Percentiles rank a stretch among this genome's conserved stretches.
These are phyloP conservation scores for Beroe ovata DNA, from an alignment of 37 sponge, comb jelly and placozoan genomes.

Conservation along the genomic window DNA sequence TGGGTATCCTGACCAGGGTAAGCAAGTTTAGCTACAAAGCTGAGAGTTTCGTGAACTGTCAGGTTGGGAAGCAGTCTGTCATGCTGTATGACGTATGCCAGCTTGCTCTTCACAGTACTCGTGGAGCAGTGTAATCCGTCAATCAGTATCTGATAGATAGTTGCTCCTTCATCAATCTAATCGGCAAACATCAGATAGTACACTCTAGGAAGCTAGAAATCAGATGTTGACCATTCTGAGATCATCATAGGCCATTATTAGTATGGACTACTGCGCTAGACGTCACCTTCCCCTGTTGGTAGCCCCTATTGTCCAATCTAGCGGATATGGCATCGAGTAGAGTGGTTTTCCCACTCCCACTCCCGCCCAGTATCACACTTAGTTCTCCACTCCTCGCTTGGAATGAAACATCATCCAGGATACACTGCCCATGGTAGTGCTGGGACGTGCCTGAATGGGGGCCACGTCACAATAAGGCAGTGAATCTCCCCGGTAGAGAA, in stretches of 20 bases:
- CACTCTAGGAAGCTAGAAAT: too few relatives aligned
- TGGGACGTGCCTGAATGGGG: too few relatives aligned
- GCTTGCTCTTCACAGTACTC: slow-evolving; percentile 32
- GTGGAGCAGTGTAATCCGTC: slow-evolving; percentile 18
- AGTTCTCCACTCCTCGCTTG: slow-evolving; percentile 37
- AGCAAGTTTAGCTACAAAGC: slow-evolving; percentile 58
- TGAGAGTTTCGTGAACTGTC: slow-evolving; percentile 14
- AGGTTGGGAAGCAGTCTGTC: slow-evolving; percentile 55
- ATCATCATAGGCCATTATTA: too few relatives aligned
- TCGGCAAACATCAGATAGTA: too few relatives aligned
- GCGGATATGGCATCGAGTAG: slow-evolving; percentile 31
- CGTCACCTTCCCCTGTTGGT: slow-evolving; percentile 42
- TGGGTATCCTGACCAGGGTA: slow-evolving; percentile 29
- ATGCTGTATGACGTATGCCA: slow-evolving; percentile 58
- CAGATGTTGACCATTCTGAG: too few relatives aligned
- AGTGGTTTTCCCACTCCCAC: slow-evolving; percentile 63
- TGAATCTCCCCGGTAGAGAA: too few relatives aligned
- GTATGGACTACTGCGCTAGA: too few relatives aligned
- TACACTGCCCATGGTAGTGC: slow-evolving; percentile 17
- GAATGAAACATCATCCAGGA: slow-evolving; percentile 55
- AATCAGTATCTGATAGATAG: slow-evolving; percentile 25
- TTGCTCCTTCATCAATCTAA: too few relatives aligned
- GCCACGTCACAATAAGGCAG: too few relatives aligned
- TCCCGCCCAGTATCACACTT: slow-evolving; percentile 60
- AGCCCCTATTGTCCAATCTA: slow-evolving; percentile 27